phyloP scores from a whole-genome alignment of 1,140 invertebrate species.

The Zaprionus vittiger region DNA sequence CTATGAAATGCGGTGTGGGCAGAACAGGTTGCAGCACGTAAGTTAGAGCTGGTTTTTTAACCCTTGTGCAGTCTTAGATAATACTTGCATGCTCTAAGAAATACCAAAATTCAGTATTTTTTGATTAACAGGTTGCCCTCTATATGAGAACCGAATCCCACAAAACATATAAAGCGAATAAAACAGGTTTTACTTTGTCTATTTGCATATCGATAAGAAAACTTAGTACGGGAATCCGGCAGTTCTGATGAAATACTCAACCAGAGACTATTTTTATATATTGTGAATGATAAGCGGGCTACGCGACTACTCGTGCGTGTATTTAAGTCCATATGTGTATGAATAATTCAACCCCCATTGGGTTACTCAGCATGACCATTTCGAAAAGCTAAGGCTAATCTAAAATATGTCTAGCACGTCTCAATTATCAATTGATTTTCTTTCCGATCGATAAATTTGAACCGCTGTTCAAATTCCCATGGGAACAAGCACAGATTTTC shows the following conservation, averaged over 20 bases:
- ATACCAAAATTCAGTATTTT: background rate
- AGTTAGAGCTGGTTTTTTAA: slow-evolving; percentile 19
- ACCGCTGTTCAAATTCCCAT: slow-evolving; percentile 30
- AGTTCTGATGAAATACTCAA: slow-evolving; percentile 27
- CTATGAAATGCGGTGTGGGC: slow-evolving; percentile 4
- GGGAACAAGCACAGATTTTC: slow-evolving; percentile 1
- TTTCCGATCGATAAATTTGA: slow-evolving; percentile 20
- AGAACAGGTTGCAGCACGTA: slow-evolving; percentile 29
- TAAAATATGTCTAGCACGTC: slow-evolving; percentile 21
- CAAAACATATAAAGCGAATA: background rate
- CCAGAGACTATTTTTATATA: slow-evolving; percentile 13
- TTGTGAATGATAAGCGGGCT: slow-evolving; percentile 23
- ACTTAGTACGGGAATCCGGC: background rate
- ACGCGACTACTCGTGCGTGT: slow-evolving; percentile 4
- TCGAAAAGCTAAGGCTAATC: background rate
- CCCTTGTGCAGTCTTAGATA: slow-evolving; percentile 12
- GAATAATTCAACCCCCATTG: slow-evolving; percentile 12
- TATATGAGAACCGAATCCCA: too few species aligned
- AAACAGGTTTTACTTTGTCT: background rate
- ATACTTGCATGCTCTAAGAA: background rate
- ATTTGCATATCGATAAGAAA: slow-evolving; percentile 18
- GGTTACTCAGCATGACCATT: background rate
- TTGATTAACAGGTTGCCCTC: too few species aligned
- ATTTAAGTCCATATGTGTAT: background rate
- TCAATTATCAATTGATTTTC: slow-evolving; percentile 30